Base-by-base conservation (phyloP, 2,888 invertebrate species). In the Perdita meconis region DNA sequence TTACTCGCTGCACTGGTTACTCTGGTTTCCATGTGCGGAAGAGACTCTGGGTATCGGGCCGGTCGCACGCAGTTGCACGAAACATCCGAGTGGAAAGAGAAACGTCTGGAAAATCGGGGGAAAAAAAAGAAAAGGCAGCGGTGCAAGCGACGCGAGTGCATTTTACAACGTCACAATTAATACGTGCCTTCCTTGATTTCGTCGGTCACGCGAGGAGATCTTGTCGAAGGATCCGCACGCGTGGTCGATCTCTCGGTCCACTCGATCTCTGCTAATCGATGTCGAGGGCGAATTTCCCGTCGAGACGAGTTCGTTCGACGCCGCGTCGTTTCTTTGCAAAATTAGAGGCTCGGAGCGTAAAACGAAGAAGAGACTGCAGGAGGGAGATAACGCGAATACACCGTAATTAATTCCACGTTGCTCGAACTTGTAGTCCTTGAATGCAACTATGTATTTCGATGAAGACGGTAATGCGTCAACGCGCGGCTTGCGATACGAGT, bases 11-110 rank as follows among this genome's bases (percentile, higher is more conserved):
- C 80, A 77, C 80, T 80, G 79, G 80, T 80, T 81, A 76, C 81
- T 81, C 80, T 80, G 79, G 80, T 78, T 80, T 79, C 80, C 80
- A 80, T 80, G 78, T 70, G 80, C 79, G 73, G 78, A 77, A 63
- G 63, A 67, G 70, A 34, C 53, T 22, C 22, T 44, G 24, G 57
- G 26, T 57, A 64, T 70, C 53, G 60, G 42, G 75, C 63, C 10
- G 60, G 59, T 78, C 74, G 47, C 69, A 74, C 78, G 78, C 65
- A 64, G 30, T 36, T 22, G 61, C 4, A 24, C 26, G 65, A 69
- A 68, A 74, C 74, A 74, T n/a, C n/a, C n/a, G n/a, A n/a, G n/a
- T n/a, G n/a, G n/a, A 74, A 74, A 16, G 44, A 16, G 19, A 44
- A 44, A 44, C 44, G 16, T n/a, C 30, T 30, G 30, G 6, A 4